Evolutionary conservation across 2,113 vertebrate genomes (phyloP).

Genomic region (Cyprinodon variegatus): DNA sequence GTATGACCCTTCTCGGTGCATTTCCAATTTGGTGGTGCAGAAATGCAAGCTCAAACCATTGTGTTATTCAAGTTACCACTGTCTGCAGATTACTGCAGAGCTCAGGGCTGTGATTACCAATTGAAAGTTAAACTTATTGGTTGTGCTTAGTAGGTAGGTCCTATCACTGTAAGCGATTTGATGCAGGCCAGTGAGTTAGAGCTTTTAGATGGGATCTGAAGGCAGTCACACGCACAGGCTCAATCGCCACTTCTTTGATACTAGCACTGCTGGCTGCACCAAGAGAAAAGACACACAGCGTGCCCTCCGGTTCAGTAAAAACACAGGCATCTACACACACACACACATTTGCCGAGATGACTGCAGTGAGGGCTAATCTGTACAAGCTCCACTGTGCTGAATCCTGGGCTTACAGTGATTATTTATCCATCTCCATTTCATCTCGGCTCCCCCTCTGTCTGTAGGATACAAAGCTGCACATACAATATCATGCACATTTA

Average conservation of each 20-base stretch:
- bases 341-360: conserved; percentile 47
- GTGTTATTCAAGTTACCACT: conserved; percentile 14
- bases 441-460: conserved; percentile 25
- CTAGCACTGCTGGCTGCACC: conserved; percentile 23
- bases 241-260: conserved; percentile 24
- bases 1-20: neutral
- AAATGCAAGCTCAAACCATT: neutral
- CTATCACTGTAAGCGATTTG: conserved; percentile 34
- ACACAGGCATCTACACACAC: conserved; percentile 15
- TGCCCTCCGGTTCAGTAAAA: conserved; percentile 15
- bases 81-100: neutral
- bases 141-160: conserved; percentile 44
- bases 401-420: conserved; percentile 57
- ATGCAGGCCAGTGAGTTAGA: conserved; percentile 39
- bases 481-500: conserved; percentile 44
- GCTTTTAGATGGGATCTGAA: conserved; percentile 46
- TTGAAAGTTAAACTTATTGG: conserved; percentile 55
- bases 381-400: conserved; percentile 42
- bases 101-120: conserved; percentile 26
- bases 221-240: conserved; percentile 17
- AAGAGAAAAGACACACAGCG: conserved; percentile 22
- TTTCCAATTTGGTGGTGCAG: neutral
- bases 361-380: conserved; percentile 67
- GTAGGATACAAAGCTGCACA: conserved; percentile 44
- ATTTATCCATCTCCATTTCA: conserved; percentile 51